Percentiles rank a stretch among this genome's conserved stretches.
Evolutionary conservation across 2,797 vertebrate genomes (phyloP).

Genomic region (Ceyx erithaca): DNA sequence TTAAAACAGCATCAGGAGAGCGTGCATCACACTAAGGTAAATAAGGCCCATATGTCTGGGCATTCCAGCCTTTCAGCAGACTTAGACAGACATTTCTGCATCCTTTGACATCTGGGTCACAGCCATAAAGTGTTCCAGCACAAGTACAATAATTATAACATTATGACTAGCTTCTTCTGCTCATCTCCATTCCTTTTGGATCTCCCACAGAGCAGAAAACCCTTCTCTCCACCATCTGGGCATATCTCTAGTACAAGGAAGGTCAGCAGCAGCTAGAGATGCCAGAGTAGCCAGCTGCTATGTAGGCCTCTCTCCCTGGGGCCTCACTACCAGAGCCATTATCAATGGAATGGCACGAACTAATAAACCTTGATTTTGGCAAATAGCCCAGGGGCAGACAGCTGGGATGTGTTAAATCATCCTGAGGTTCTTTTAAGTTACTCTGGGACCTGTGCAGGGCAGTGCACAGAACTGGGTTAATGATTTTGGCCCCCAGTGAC

Average conservation of each 20-base stretch:
- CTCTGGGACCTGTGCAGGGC: neutral
- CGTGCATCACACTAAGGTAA: neutral
- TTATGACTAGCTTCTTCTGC: slow-evolving; percentile 13
- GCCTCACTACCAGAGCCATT: neutral
- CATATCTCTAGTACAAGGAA: slow-evolving; percentile 22
- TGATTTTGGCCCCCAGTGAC: neutral
- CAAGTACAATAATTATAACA: slow-evolving; percentile 20
- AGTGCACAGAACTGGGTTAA: slow-evolving; percentile 29
- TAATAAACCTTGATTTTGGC: slow-evolving; percentile 59
- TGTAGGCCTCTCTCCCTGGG: neutral
- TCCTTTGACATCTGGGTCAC: slow-evolving; percentile 22
- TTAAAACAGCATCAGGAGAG: neutral
- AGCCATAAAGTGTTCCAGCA: neutral
- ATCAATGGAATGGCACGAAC: neutral
- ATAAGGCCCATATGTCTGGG: neutral
- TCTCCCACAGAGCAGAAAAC: slow-evolving; percentile 19
- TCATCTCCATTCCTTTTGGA: neutral
- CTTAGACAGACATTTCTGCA: neutral
- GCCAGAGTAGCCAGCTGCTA: slow-evolving; percentile 57
- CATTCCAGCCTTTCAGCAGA: neutral
- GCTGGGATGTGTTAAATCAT: slow-evolving; percentile 14
- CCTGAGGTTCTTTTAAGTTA: slow-evolving; percentile 5
- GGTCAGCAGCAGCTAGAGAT: slow-evolving; percentile 26
- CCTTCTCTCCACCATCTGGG: slow-evolving; percentile 36
- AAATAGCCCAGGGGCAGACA: slow-evolving; percentile 46